These are phyloP conservation scores for Caradrina kadenii DNA, from an alignment of 2,888 invertebrate genomes.

Conservation along the genomic window DNA sequence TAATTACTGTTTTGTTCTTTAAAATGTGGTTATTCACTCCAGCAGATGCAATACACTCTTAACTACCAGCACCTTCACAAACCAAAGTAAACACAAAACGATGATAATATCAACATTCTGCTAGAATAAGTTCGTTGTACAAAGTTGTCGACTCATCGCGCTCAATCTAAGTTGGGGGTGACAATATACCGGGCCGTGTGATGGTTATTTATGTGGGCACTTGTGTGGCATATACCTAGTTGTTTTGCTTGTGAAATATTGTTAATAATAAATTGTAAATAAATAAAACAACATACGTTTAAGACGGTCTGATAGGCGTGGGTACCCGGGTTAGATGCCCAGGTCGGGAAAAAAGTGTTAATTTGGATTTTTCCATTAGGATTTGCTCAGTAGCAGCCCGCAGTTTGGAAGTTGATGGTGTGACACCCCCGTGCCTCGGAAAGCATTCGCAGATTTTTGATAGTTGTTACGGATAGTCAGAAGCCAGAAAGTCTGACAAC, in stretches of 20 bases:
- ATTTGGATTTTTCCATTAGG: too few relatives aligned
- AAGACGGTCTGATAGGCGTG: too few relatives aligned
- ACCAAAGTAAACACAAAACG: neutral
- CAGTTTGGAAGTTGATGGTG: too few relatives aligned
- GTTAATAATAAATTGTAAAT: too few relatives aligned
- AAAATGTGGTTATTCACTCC: neutral
- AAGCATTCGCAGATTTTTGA: too few relatives aligned
- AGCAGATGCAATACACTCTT: neutral
- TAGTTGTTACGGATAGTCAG: too few relatives aligned
- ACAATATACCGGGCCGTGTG: slow-evolving; percentile 10
- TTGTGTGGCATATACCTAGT: neutral
- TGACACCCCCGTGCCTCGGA: too few relatives aligned
- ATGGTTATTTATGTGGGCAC: slow-evolving; percentile 1
- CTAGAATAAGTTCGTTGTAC: slow-evolving; percentile 22
- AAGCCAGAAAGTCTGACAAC: too few relatives aligned
- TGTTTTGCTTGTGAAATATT: neutral
- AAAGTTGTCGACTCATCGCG: slow-evolving; percentile 32
- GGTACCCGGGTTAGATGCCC: too few relatives aligned
- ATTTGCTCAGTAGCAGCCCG: too few relatives aligned
- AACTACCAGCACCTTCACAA: neutral
- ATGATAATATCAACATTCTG: slow-evolving; percentile 27
- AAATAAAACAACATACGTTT: too few relatives aligned
- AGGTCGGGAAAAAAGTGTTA: too few relatives aligned
- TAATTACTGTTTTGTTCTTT: neutral
- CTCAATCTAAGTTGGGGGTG: slow-evolving; percentile 35